Conservation (phyloP, 1,140 invertebrate species). For the Monochamus saltuarius region DNA sequence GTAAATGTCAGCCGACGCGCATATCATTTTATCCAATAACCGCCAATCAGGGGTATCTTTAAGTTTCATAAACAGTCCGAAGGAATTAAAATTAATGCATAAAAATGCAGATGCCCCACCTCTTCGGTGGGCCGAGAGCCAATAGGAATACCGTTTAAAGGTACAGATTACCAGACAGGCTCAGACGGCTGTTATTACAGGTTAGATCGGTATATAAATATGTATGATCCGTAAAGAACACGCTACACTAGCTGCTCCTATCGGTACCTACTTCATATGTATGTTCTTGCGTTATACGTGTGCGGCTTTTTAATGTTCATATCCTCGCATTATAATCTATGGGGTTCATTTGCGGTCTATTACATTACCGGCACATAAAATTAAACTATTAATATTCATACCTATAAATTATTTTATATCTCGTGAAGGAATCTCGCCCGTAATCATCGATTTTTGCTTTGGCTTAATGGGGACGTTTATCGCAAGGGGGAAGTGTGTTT, state of each 20-base stretch:
- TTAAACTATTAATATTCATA: too few species aligned
- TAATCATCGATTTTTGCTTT: constrained; percentile 18
- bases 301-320: too few species aligned
- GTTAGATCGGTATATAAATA: constrained; percentile 46
- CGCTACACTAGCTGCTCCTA: constrained; percentile 30
- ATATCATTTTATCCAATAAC: constrained; percentile 7
- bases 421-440: background rate
- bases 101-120: constrained; percentile 41
- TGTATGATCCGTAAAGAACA: constrained; percentile 45
- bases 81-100: constrained; percentile 28
- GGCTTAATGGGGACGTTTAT: too few species aligned
- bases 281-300: too few species aligned
- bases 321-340: too few species aligned
- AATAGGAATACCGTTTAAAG: constrained; percentile 38
- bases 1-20: too few species aligned
- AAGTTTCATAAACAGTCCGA: constrained; percentile 19
- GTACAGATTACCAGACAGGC: constrained; percentile 40
- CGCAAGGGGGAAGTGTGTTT: too few species aligned
- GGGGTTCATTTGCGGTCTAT: too few species aligned
- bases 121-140: constrained; percentile 20
- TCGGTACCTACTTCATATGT: too few species aligned
- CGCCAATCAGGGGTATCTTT: constrained; percentile 6
- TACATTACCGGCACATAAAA: too few species aligned
- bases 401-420: too few species aligned
- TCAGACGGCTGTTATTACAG: constrained; percentile 46